Evolutionary conservation across 2,113 vertebrate genomes (phyloP), one percentile per base, ranked within the genome.

Genomic region (Podiceps cristatus): DNA sequence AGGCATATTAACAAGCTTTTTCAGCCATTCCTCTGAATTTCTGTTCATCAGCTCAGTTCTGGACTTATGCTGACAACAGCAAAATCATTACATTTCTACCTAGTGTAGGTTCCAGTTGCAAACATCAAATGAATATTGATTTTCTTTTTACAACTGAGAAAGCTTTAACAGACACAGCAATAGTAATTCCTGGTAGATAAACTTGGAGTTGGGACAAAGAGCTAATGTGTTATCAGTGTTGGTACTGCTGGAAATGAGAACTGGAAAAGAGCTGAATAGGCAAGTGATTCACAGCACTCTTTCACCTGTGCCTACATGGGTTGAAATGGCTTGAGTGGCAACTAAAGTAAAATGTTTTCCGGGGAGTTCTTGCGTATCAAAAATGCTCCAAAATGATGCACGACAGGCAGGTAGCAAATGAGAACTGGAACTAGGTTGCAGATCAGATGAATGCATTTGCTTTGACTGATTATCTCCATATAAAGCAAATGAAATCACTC

Each of bases 111-210:
- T 92, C 85, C 83, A 92, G 60, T 58, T 93, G 85, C 76, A 90
- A 88, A 87, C 35, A 2, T 93, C 93, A 95, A 84, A 96, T 74
- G 77, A 97, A 96, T 96, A 96, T 95, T 94, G 82, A 88, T 92
- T 95, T 97, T 74, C 66, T 53, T 81, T 86, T 94, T 93, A 78
- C 60, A 95, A 74, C 58, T 59, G 58, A 83, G 88, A 96, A 94
- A 94, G 67, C 56, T 91, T 91, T 78, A 90, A 89, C 73, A 93
- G 78, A 47, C 71, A 78, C 56, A 79, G 49, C 31, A 56, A 73
- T 18, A 71, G 71, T 53, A 91, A 86, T 75, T 92, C 71, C 84
- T 89, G 55, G 64, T 25, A 94, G 64, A 77, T 78, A 78, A 89
- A 78, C 27, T 27, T 56, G 86, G 56, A 68, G 64, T 24, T 89